These are phyloP conservation scores for Macrophya annulata DNA, from an alignment of 2,888 invertebrate species.

Conservation along the genomic window DNA sequence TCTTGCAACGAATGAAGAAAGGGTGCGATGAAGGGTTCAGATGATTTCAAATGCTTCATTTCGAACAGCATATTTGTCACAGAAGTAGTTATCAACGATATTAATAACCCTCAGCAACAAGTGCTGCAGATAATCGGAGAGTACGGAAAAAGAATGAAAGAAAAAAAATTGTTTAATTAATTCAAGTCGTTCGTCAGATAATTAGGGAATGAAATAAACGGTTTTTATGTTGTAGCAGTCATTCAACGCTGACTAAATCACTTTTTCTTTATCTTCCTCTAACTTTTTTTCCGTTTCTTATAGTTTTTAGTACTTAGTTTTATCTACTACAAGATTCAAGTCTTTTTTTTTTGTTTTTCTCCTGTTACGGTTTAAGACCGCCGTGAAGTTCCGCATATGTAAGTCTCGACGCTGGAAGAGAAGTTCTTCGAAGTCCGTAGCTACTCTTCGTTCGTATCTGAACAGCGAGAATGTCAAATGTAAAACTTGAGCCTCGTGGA, in stretches of 20 bases:
- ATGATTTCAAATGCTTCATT: constrained; percentile 11
- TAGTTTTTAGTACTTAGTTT: constrained; percentile 17
- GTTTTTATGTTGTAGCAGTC: neutral
- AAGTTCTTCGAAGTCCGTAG: constrained; percentile 18
- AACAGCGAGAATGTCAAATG: constrained; percentile 35
- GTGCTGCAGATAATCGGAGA: neutral
- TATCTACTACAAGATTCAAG: constrained; percentile 24
- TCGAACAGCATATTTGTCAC: neutral
- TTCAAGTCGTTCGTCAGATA: neutral
- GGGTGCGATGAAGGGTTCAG: constrained; percentile 1
- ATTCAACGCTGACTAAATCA: neutral
- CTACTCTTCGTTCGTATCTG: neutral
- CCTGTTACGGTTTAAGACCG: constrained; percentile 20
- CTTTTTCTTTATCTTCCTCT: neutral
- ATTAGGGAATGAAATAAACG: neutral
- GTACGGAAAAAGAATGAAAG: neutral
- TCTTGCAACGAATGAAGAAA: constrained; percentile 15
- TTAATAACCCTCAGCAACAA: constrained; percentile 3
- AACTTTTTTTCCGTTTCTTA: neutral
- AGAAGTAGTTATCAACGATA: constrained; percentile 13
- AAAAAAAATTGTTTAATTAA: neutral
- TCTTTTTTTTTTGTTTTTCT: constrained; percentile 7
- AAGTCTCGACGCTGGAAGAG: constrained; percentile 12
- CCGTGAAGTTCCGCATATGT: constrained; percentile 39
- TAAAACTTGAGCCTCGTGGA: constrained; percentile 32